Conservation (phyloP, 2,113 vertebrate species). For the Dissostichus mawsoni region DNA sequence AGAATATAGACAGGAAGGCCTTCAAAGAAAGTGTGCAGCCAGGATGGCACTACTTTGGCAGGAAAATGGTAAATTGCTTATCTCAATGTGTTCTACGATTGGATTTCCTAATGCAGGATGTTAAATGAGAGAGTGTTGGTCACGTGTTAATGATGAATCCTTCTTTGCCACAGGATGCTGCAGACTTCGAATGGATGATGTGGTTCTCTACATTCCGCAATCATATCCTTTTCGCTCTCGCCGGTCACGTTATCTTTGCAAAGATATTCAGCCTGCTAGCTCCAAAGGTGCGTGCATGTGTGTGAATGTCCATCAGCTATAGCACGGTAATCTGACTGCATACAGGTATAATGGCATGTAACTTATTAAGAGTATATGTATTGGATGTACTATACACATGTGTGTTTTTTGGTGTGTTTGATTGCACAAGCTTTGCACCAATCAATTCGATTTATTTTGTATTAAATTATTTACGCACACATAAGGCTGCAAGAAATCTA, state of each 20-base stretch:
- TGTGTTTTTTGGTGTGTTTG: slow-evolving; percentile 9
- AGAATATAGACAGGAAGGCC: slow-evolving; percentile 88
- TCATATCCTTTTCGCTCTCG: slow-evolving; percentile 93
- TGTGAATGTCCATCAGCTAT: slow-evolving; percentile 15
- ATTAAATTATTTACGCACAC: no score
- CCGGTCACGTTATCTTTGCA: slow-evolving; percentile 94
- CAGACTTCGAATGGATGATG: slow-evolving; percentile 98
- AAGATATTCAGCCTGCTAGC: slow-evolving; percentile 92
- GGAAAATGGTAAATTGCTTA: slow-evolving; percentile 91
- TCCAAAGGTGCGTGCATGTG: slow-evolving; percentile 88
- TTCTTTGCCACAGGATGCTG: slow-evolving; percentile 85
- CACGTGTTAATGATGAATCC: neutral
- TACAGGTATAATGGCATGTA: slow-evolving; percentile 13
- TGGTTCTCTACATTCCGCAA: slow-evolving; percentile 98
- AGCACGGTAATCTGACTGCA: neutral
- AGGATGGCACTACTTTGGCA: slow-evolving; percentile 97
- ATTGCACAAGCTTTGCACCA: slow-evolving; percentile 9
- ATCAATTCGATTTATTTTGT: neutral
- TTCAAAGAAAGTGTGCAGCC: slow-evolving; percentile 90
- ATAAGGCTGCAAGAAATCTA: no score
- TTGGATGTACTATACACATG: neutral
- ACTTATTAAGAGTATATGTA: neutral
- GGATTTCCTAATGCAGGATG: neutral
- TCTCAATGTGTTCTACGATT: neutral
- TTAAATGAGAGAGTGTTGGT: neutral